These are phyloP conservation scores for Arremon brunneinucha DNA, from an alignment of 2,797 vertebrate genomes.

Conservation along the genomic window DNA sequence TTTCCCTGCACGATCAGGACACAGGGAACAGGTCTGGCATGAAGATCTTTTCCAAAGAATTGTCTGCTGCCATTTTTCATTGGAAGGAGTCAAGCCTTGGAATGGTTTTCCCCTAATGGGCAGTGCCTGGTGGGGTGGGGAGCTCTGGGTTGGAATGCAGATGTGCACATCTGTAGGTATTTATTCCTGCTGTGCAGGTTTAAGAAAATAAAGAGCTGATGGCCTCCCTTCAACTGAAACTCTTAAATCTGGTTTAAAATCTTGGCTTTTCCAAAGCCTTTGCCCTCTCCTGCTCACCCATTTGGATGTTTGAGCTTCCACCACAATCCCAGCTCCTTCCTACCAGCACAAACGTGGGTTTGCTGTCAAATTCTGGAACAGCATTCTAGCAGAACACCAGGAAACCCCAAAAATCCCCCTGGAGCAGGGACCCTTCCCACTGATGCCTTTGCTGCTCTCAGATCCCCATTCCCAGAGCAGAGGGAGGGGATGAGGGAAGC, in stretches of 20 bases:
- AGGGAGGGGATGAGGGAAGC: not conserved
- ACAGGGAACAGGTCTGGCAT: accelerated
- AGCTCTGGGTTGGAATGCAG: not conserved
- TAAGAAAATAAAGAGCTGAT: not conserved
- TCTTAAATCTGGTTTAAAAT: not conserved
- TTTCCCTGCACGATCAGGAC: not conserved
- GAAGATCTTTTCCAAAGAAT: not conserved
- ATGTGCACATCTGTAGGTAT: not conserved
- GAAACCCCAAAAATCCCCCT: not conserved
- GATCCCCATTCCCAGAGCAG: not conserved
- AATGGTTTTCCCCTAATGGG: not conserved
- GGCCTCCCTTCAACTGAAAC: not conserved
- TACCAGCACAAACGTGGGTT: accelerated
- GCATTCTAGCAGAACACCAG: not conserved
- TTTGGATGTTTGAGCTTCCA: not conserved
- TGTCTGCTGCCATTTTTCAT: not conserved
- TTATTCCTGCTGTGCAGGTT: not conserved
- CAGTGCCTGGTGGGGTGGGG: not conserved
- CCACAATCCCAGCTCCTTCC: not conserved
- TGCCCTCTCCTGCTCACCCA: not conserved
- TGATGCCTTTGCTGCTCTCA: not conserved
- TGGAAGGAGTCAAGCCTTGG: not conserved
- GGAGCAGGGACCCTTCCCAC: accelerated
- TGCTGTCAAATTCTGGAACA: not conserved
- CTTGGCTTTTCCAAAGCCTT: not conserved